Base-by-base conservation (phyloP, 2,888 invertebrate species). In the Hydroisotoma schaefferi region DNA sequence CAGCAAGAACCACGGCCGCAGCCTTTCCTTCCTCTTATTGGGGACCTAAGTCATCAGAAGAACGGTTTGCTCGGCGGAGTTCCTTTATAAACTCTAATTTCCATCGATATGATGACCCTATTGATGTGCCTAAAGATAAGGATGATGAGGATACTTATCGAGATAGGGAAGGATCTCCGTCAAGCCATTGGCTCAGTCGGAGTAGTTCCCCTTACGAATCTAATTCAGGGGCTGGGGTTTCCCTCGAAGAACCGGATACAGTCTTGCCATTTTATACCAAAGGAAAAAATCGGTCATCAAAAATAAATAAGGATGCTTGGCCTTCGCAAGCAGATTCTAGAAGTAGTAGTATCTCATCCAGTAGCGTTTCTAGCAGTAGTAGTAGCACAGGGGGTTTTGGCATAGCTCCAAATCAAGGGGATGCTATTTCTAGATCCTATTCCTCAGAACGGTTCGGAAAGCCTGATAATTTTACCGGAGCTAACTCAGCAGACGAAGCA, bases 121-220 rank as follows among this genome's bases (percentile, higher is more conserved):
- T n/a, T n/a, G 8, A 6, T 25, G 46, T 27, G 18, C 37, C 33
- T 2, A 51, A 27, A 29, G 38, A 20, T 23, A 53, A 59, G 23
- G 53, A 58, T 47, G 53, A 53, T 29, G 46, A 47, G 6, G 53
- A 58, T 47, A 15, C 12, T 6, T 10, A 6, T 5, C 20, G 12
- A 12, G n/a, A n/a, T 6, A 10, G 55, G 38, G 4, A 52, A 18
- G 2, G 22, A 33, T 43, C 8, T 23, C 10, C 23, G 22, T 10
- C 23, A 18, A 8, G 47, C 4, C 8, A 10, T 33, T 10, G 33
- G 33, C 8, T 46, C 51, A 1, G 38, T 44, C 33, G n/a, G 25
- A 10, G 20, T 43, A 25, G 26, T 22, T 22, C 37, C 48, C n/a
- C n/a, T n/a, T 67, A 62, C 58, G 64, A 64, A 33, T 67, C 67